A percentile compares a stretch with the other conserved stretches of the same genome.
Conservation (phyloP, 2,797 vertebrate species). For the Knipowitschia caucasica region DNA sequence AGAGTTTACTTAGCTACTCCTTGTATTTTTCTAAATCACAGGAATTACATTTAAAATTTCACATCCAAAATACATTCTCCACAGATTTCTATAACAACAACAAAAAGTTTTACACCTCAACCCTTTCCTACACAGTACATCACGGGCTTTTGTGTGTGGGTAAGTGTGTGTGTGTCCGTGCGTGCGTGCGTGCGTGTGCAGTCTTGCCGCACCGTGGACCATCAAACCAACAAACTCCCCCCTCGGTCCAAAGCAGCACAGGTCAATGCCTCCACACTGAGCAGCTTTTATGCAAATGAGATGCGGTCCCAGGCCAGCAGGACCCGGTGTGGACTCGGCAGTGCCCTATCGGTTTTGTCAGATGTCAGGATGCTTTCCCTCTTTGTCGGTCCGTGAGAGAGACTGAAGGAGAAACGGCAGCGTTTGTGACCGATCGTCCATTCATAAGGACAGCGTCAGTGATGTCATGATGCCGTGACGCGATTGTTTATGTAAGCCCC, state of each 20-base stretch:
- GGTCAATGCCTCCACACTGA: conserved; percentile 49
- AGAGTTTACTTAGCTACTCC: no score
- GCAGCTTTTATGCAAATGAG: conserved; percentile 42
- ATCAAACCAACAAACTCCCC: conserved; percentile 39
- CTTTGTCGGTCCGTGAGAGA: conserved; percentile 29
- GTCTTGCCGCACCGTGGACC: conserved; percentile 24
- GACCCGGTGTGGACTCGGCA: conserved; percentile 27
- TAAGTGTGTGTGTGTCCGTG: no score
- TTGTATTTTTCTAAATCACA: no score
- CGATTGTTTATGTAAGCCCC: conserved; percentile 62
- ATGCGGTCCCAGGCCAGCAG: conserved; percentile 34
- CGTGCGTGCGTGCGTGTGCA: no score
- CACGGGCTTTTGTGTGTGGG: no score
- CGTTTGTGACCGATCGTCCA: conserved; percentile 22
- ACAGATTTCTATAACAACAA: no score
- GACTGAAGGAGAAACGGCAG: conserved; percentile 6
- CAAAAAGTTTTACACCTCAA: no score
- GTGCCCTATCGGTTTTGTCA: conserved; percentile 32
- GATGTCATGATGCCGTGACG: conserved; percentile 69
- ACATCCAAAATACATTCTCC: no score
- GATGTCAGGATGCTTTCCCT: conserved; percentile 38
- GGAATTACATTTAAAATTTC: no score
- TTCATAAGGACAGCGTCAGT: conserved; percentile 43
- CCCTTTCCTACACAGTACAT: no score
- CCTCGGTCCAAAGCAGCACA: conserved; percentile 43